These are phyloP conservation scores for Lucifuga dentata DNA, from an alignment of 2,113 vertebrate genomes.

Conservation along the genomic window DNA sequence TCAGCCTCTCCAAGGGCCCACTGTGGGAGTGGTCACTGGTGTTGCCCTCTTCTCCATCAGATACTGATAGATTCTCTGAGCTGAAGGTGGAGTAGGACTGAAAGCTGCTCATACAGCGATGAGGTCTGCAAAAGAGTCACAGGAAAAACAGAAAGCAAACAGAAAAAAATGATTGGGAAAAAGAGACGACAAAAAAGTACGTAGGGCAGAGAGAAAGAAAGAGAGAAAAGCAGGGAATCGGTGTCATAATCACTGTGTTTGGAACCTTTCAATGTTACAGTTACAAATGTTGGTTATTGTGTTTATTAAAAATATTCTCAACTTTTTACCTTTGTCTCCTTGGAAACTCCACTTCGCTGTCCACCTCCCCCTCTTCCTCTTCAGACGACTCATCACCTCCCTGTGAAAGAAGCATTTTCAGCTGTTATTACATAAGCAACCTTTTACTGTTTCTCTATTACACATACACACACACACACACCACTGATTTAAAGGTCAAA, in stretches of 20 bases:
- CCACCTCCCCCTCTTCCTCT: slow-evolving; percentile 98
- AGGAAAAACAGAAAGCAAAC: background rate
- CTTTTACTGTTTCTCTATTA: background rate
- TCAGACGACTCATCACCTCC: slow-evolving; percentile 96
- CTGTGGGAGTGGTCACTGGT: slow-evolving; percentile 96
- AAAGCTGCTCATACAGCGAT: slow-evolving; percentile 95
- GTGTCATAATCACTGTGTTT: no score
- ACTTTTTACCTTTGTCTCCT: slow-evolving; percentile 95
- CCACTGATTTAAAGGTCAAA: background rate
- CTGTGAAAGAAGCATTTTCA: slow-evolving; percentile 74
- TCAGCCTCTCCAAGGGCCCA: slow-evolving; percentile 89
- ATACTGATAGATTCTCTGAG: slow-evolving; percentile 97
- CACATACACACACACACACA: background rate
- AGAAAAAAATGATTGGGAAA: background rate
- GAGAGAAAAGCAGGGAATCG: no score
- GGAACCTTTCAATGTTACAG: no score
- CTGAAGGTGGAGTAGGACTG: slow-evolving; percentile 99
- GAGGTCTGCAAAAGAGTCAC: slow-evolving; percentile 85
- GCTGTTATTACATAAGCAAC: slow-evolving; percentile 36
- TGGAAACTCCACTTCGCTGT: slow-evolving; percentile 99
- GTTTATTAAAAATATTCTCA: no score
- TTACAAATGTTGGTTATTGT: no score
- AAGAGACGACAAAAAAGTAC: no score
- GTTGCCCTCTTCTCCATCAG: slow-evolving; percentile 98
- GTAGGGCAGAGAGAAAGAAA: no score